A percentile compares a stretch with the other conserved stretches of the same genome.
phyloP scores from a whole-genome alignment of 2,888 invertebrate species.

The Zootermopsis nevadensis region DNA sequence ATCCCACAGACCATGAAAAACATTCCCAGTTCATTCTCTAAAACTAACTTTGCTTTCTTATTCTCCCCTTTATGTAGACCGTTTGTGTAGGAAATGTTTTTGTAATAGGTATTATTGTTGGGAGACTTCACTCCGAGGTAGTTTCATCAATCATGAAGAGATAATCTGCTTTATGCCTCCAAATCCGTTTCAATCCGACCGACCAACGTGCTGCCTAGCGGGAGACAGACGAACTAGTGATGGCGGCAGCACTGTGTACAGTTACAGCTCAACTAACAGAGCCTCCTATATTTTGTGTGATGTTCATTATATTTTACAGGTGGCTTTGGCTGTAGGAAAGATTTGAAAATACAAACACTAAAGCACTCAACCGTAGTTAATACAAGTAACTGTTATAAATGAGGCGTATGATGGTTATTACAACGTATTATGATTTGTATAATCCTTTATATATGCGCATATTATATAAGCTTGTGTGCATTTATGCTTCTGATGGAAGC shows the following conservation, averaged over 20 bases:
- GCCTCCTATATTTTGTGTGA: constrained; percentile 8
- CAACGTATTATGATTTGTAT: constrained; percentile 39
- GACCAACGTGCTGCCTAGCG: constrained; percentile 33
- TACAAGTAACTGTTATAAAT: constrained; percentile 26
- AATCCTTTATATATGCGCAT: neutral
- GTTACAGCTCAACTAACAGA: constrained; percentile 32
- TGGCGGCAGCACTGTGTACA: constrained; percentile 3
- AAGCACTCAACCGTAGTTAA: neutral
- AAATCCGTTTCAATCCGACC: constrained; percentile 51
- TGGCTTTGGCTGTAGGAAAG: constrained; percentile 22
- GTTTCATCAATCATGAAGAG: constrained; percentile 73
- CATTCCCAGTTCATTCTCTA: too few relatives aligned
- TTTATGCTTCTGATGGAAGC: neutral
- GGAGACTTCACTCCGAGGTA: constrained; percentile 58
- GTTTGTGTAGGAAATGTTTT: constrained; percentile 8
- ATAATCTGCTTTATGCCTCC: constrained; percentile 68
- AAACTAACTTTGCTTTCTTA: too few relatives aligned
- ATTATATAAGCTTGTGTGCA: neutral
- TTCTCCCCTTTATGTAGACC: too few relatives aligned
- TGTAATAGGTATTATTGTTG: constrained; percentile 19
- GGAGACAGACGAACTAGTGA: constrained; percentile 35
- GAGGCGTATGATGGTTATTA: constrained; percentile 33
- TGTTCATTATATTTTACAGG: constrained; percentile 32
- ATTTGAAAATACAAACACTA: constrained; percentile 18
- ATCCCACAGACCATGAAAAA: too few relatives aligned